These are phyloP conservation scores for Cantharis rustica DNA, from an alignment of 2,888 invertebrate genomes.

Conservation along the genomic window DNA sequence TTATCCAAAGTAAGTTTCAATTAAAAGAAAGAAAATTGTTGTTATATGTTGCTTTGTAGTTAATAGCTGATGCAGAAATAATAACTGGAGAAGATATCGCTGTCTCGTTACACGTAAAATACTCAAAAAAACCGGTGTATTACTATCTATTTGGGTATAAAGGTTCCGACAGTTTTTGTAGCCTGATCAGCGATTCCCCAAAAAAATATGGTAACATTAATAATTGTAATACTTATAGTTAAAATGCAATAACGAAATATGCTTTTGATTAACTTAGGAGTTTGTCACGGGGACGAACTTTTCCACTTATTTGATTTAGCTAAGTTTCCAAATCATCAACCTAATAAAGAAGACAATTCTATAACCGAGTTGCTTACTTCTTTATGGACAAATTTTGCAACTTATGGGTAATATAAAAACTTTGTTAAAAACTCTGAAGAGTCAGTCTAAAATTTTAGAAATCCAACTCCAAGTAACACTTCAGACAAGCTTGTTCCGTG, in stretches of 20 bases:
- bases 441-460: slow-evolving; percentile 66
- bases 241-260: neutral
- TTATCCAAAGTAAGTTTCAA: slow-evolving; percentile 53
- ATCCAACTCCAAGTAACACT: slow-evolving; percentile 65
- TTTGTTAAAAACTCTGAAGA: slow-evolving; percentile 42
- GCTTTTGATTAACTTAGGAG: slow-evolving; percentile 60
- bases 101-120: slow-evolving; percentile 60
- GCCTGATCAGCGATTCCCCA: neutral
- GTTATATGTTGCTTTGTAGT: slow-evolving; percentile 55
- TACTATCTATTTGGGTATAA: slow-evolving; percentile 71
- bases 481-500: slow-evolving; percentile 59
- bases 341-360: slow-evolving; percentile 62
- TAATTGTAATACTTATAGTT: neutral
- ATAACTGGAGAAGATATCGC: slow-evolving; percentile 68
- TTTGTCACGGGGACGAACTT: slow-evolving; percentile 82
- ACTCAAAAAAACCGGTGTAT: slow-evolving; percentile 63
- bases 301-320: slow-evolving; percentile 73
- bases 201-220: neutral
- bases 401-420: slow-evolving; percentile 60
- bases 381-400: slow-evolving; percentile 79
- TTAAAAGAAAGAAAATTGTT: neutral
- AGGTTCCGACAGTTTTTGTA: slow-evolving; percentile 71
- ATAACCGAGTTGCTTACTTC: slow-evolving; percentile 66
- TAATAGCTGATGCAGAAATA: slow-evolving; percentile 76
- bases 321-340: slow-evolving; percentile 58